Conservation (phyloP, 2,888 invertebrate genomes). For the Apamea crenata region DNA sequence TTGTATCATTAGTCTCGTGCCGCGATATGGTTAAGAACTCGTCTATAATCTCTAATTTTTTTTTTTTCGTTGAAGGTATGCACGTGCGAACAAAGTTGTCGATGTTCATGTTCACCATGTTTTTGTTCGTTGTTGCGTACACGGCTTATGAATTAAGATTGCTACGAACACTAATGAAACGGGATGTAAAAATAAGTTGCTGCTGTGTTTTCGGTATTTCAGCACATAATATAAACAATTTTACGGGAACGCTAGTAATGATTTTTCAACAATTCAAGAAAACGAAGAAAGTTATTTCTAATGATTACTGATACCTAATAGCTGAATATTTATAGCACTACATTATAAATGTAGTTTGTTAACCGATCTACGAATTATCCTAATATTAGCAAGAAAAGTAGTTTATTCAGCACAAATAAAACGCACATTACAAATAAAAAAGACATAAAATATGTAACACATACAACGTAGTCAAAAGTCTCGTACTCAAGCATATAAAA, state of each 20-base stretch:
- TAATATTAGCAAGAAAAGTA: no score
- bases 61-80: no score
- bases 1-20: not conserved
- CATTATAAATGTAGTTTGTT: not conserved
- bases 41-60: not conserved
- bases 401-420: no score
- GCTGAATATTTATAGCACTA: not conserved
- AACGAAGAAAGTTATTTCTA: not conserved
- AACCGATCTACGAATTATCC: not conserved
- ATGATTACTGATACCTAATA: not conserved
- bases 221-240: not conserved
- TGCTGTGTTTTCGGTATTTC: not conserved
- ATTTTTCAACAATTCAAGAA: not conserved
- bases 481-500: no score
- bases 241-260: not conserved
- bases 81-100: no score
- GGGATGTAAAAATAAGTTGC: not conserved
- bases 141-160: constrained; percentile 16
- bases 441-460: no score
- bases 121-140: no score
- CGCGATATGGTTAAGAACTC: not conserved
- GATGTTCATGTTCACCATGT: no score
- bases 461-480: no score
- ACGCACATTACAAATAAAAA: no score
- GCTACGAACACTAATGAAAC: not conserved